These are phyloP conservation scores for Aurelia sp. DNA, from an alignment of 30 jellyfish, hydroid and myxozoan genomes.

Conservation along the genomic window DNA sequence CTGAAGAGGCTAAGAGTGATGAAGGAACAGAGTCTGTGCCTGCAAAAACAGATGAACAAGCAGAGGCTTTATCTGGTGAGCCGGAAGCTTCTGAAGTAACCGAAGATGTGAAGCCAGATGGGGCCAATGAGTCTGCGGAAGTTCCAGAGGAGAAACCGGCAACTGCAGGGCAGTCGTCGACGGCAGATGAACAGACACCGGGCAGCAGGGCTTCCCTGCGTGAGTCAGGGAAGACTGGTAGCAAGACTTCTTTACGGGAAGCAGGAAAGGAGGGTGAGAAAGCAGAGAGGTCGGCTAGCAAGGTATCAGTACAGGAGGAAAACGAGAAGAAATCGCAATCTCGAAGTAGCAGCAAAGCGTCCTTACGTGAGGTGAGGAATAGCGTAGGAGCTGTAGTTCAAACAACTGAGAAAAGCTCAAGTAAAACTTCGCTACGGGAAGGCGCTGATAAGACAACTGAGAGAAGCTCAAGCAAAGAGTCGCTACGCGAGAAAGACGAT, in stretches of 20 bases:
- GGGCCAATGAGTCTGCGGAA: too few relatives aligned
- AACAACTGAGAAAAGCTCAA: not conserved
- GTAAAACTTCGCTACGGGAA: not conserved
- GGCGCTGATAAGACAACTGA: not conserved
- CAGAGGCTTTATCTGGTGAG: not conserved
- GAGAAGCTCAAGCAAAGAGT: not conserved
- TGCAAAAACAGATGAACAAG: conserved; percentile 14
- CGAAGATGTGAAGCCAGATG: too few relatives aligned
- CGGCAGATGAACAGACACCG: too few relatives aligned
- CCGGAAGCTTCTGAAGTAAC: too few relatives aligned
- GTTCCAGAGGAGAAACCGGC: too few relatives aligned
- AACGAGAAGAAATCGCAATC: not conserved
- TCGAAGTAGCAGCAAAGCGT: not conserved
- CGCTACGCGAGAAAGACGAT: too few relatives aligned
- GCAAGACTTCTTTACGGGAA: not conserved
- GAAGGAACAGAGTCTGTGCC: not conserved
- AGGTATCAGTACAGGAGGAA: not conserved
- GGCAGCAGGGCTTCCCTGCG: not conserved
- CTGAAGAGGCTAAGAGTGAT: too few relatives aligned
- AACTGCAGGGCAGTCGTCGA: too few relatives aligned
- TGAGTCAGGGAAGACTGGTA: not conserved
- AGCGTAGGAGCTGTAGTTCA: too few relatives aligned
- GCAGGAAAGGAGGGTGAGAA: not conserved
- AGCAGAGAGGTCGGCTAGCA: not conserved
- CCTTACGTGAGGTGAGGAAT: too few relatives aligned